Conservation (phyloP, 1,140 invertebrate species). For the Cataglyphis hispanica region DNA sequence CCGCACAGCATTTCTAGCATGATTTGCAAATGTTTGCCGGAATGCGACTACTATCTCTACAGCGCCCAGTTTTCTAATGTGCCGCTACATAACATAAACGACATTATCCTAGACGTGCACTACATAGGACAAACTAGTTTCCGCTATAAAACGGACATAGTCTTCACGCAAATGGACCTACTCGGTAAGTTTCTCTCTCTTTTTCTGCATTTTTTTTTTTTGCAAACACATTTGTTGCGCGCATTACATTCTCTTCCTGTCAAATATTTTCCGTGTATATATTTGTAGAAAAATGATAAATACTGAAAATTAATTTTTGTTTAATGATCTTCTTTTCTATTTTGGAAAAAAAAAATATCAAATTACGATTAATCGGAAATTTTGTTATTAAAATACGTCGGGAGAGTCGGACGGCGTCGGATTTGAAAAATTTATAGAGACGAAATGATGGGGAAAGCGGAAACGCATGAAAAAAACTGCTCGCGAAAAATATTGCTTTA, state of each 20-base stretch:
- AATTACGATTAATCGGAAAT: background rate
- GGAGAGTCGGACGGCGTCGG: background rate
- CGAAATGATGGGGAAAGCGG: background rate
- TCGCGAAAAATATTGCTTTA: constrained; percentile 35
- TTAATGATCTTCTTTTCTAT: background rate
- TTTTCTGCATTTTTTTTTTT: background rate
- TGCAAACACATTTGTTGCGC: background rate
- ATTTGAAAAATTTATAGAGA: constrained; percentile 16
- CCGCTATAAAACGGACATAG: constrained; percentile 64
- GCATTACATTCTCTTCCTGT: background rate
- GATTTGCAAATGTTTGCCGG: constrained; percentile 62
- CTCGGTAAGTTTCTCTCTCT: constrained; percentile 48
- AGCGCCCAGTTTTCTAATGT: constrained; percentile 43
- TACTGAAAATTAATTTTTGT: background rate
- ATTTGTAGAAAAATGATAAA: background rate
- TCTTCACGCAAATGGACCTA: constrained; percentile 54
- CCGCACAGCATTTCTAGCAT: constrained; percentile 17
- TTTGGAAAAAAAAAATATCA: background rate
- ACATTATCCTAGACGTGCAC: constrained; percentile 62
- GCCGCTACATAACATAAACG: constrained; percentile 3
- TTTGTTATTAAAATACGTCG: background rate
- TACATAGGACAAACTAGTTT: constrained; percentile 62
- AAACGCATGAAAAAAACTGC: constrained; percentile 19
- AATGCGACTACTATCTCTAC: constrained; percentile 61
- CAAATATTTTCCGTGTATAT: background rate